Conservation (phyloP, 2,888 invertebrate genomes). For the Leucophenga montana region DNA sequence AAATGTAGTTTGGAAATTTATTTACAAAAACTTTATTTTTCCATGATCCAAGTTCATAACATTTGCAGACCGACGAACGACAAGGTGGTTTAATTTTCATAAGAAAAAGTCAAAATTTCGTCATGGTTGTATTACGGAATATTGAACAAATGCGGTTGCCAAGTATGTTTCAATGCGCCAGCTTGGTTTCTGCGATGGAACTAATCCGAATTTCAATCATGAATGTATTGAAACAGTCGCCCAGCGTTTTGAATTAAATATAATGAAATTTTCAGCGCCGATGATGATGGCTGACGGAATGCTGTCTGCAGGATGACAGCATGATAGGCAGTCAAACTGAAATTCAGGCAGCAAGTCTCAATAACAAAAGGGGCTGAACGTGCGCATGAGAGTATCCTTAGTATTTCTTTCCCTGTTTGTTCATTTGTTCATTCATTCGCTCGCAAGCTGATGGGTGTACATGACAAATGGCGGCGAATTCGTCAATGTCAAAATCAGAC, state of each 20-base stretch:
- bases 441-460: slow-evolving; percentile 66
- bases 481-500: slow-evolving; percentile 75
- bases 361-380: slow-evolving; percentile 38
- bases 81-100: no score
- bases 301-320: slow-evolving; percentile 62
- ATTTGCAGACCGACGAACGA: no score
- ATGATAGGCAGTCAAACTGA: slow-evolving; percentile 32
- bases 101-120: no score
- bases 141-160: no score
- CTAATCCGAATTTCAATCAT: slow-evolving; percentile 26
- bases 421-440: slow-evolving; percentile 23
- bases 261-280: slow-evolving; percentile 65
- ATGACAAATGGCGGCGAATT: slow-evolving; percentile 73
- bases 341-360: slow-evolving; percentile 27
- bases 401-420: slow-evolving; percentile 46
- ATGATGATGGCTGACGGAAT: slow-evolving; percentile 66
- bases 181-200: background rate
- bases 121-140: no score
- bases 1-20: no score
- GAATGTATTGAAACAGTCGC: slow-evolving; percentile 30
- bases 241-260: slow-evolving; percentile 64
- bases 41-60: no score
- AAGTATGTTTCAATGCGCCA: background rate
- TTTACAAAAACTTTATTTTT: no score
- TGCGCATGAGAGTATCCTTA: slow-evolving; percentile 62